Evolutionary conservation across 2,797 vertebrate genomes (phyloP), one percentile per base, ranked within the genome.

Genomic region (Philypnodon macrostomus): DNA sequence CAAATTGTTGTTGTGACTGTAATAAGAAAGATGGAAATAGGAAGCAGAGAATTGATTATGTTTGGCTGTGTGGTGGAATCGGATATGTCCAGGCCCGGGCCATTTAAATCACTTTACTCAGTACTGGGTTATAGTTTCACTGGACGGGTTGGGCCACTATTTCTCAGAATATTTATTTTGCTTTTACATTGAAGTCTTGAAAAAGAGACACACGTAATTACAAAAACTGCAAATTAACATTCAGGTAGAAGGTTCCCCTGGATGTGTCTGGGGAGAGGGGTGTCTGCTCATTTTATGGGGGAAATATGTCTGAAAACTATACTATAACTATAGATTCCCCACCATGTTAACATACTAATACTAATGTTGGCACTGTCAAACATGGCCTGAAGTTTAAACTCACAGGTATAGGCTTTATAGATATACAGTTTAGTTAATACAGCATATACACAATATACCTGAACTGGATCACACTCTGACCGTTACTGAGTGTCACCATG

Each of bases 1-100:
- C 39, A 41, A n/a, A 31, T 44, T 31, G 26, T 44, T 44, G 41
- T 44, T 44, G 11, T 30, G 41, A 15, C 41, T 30, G 11, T 44
- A 44, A 30, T 44, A 44, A 30, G 41, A 30, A 44, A 31, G 41
- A 44, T 30, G 41, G 19, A 24, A 31, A 33, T 15, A 17, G 41
- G 26, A 44, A 44, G 41, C 26, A 16, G 10, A 18, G 31, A 44
- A 31, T n/a, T 30, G 16, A 44, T 44, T 44, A 44, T 8, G 26
- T 30, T 44, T 30, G 41, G 41, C 24, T 42, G 24, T 30, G 26
- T 18, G 38, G 5, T 23, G 41, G 41, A 30, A 31, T 44, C 6
- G 7, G 19, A 29, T 7, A 12, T 18, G 11, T 44, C 17, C n/a
- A 12, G 40, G 14, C 5, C 23, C 2, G 21, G 38, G 8, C 8